These are phyloP conservation scores for Spongia lamella DNA, from an alignment of 37 sponge, comb jelly and placozoan genomes.

Conservation along the genomic window DNA sequence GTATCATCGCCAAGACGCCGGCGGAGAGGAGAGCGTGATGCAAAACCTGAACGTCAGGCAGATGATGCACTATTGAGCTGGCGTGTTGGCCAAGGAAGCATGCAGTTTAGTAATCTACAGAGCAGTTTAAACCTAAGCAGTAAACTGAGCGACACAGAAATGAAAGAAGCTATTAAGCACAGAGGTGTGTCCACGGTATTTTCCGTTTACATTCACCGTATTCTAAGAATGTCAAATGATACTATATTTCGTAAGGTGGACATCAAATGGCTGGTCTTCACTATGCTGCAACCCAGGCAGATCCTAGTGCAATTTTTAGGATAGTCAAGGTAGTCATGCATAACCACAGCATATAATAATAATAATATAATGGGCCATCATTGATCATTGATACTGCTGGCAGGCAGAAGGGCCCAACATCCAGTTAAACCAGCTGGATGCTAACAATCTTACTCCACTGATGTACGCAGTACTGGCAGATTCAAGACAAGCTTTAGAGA, in stretches of 20 bases:
- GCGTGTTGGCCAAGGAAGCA: constrained; percentile 18
- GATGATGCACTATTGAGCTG: constrained; percentile 52
- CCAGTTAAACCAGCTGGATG: constrained; percentile 62
- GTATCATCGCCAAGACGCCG: too few species aligned
- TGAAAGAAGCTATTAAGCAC: constrained; percentile 52
- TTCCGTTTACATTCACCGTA: background rate
- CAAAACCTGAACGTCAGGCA: constrained; percentile 22
- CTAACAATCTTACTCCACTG: constrained; percentile 73
- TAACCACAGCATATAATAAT: background rate
- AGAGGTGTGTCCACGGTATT: constrained; percentile 25
- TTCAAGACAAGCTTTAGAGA: constrained; percentile 66
- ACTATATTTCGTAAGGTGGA: constrained; percentile 27
- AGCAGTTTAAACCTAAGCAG: constrained; percentile 29
- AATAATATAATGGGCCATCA: background rate
- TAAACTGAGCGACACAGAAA: constrained; percentile 31
- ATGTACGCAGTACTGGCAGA: constrained; percentile 89
- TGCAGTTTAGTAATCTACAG: background rate
- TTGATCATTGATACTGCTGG: background rate
- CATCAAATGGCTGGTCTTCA: constrained; percentile 64
- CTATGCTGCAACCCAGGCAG: constrained; percentile 70
- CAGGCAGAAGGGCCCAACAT: constrained; percentile 55
- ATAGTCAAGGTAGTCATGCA: constrained; percentile 49
- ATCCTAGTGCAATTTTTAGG: constrained; percentile 59
- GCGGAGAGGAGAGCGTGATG: too few species aligned
- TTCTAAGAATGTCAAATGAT: background rate